Percentiles rank a stretch among this genome's conserved stretches.
Conservation (phyloP, 1,140 invertebrate genomes). For the Hyles euphorbiae region DNA sequence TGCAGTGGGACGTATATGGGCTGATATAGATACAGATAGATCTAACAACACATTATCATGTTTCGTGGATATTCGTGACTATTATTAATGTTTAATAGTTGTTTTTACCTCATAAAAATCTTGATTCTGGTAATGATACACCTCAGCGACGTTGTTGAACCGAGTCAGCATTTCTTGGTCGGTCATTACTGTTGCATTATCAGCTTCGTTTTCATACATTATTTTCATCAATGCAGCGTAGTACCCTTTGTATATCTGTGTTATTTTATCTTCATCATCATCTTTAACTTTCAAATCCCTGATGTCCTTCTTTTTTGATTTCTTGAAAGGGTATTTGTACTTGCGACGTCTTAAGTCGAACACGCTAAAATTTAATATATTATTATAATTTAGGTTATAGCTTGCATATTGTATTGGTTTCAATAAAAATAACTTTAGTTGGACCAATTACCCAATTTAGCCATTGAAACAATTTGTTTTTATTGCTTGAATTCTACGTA, state of each 20-base stretch:
- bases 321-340: constrained; percentile 10
- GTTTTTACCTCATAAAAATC: constrained; percentile 73
- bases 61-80: no score
- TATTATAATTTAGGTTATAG: no score
- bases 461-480: no score
- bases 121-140: constrained; percentile 70
- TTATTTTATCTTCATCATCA: constrained; percentile 38
- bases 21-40: no score
- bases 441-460: no score
- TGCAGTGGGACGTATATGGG: no score
- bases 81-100: no score
- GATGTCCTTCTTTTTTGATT: not conserved
- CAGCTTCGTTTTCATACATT: constrained; percentile 32
- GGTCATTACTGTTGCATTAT: constrained; percentile 34
- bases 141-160: constrained; percentile 61
- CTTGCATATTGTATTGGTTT: no score
- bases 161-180: constrained; percentile 62
- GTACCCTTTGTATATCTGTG: constrained; percentile 44
- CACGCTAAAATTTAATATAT: no score
- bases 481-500: no score
- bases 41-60: no score
- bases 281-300: constrained; percentile 4
- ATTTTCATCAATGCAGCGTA: constrained; percentile 57
- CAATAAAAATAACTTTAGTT: no score
- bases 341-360: not conserved